phyloP scores from a whole-genome alignment of 2,888 invertebrate genomes.

The Biston stratarius region DNA sequence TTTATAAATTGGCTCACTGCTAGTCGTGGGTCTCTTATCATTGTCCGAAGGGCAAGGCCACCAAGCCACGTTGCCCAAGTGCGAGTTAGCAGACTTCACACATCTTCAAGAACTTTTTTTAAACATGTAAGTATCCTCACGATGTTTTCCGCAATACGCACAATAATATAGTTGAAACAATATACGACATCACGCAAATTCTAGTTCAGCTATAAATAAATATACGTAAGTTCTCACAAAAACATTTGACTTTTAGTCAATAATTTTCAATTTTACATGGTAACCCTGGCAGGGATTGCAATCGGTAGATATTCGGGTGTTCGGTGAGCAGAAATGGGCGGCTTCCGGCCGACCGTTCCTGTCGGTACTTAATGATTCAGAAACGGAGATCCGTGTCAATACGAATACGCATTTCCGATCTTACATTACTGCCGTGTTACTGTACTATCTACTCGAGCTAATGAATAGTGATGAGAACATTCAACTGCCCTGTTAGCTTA shows the following conservation, averaged over 20 bases:
- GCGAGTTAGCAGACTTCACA: too few relatives aligned
- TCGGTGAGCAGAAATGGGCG: constrained; percentile 18
- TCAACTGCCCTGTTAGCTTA: neutral
- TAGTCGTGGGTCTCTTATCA: too few relatives aligned
- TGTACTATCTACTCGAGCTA: neutral
- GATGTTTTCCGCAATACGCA: too few relatives aligned
- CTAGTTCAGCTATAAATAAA: too few relatives aligned
- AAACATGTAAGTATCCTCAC: too few relatives aligned
- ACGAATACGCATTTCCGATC: neutral
- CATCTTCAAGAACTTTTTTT: too few relatives aligned
- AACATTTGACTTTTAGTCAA: neutral
- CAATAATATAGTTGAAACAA: too few relatives aligned
- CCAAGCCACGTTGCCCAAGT: too few relatives aligned
- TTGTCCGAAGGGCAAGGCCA: too few relatives aligned
- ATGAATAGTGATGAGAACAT: constrained; percentile 1
- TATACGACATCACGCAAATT: too few relatives aligned
- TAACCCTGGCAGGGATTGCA: constrained; percentile 7
- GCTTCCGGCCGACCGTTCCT: constrained; percentile 23
- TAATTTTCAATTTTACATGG: neutral
- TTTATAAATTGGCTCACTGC: too few relatives aligned
- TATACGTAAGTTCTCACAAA: too few relatives aligned
- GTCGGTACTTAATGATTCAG: constrained; percentile 32
- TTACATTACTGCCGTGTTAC: neutral
- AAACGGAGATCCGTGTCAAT: constrained; percentile 19
- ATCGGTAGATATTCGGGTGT: constrained; percentile 32